Evolutionary conservation across 2,888 invertebrate genomes (phyloP).

Genomic region (Agonum fuliginosum): DNA sequence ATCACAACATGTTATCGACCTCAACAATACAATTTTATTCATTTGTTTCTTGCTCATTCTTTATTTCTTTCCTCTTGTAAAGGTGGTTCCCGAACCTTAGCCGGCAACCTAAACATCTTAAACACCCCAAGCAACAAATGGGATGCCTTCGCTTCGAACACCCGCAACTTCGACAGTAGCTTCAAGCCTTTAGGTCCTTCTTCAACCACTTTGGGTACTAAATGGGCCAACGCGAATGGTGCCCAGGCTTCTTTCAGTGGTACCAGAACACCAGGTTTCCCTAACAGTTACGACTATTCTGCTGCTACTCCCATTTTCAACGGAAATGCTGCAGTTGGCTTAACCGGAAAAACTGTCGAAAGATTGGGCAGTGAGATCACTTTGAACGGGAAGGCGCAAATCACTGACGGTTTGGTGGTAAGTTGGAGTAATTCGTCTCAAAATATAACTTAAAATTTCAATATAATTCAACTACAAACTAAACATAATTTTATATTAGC

Average conservation of each 20-base stretch:
- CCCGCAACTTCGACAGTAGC: background rate
- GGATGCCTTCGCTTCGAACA: background rate
- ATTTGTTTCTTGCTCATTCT: background rate
- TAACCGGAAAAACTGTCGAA: too few relatives aligned
- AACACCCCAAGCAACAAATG: background rate
- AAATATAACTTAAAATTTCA: too few relatives aligned
- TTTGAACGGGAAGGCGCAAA: background rate
- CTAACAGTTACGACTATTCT: background rate
- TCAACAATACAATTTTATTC: too few relatives aligned
- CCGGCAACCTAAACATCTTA: background rate
- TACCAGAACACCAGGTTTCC: background rate
- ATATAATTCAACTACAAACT: too few relatives aligned
- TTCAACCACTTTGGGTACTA: background rate
- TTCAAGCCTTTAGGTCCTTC: background rate
- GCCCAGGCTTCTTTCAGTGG: background rate
- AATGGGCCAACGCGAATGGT: background rate
- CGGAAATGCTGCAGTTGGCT: background rate
- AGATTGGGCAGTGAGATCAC: too few relatives aligned
- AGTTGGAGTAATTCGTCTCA: too few relatives aligned
- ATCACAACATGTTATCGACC: too few relatives aligned
- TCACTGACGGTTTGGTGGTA: background rate
- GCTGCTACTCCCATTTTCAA: background rate
- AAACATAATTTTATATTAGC: too few relatives aligned
- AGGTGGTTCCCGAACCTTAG: background rate
- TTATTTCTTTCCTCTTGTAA: background rate